Percentiles rank a stretch among this genome's conserved stretches.
Conservation (phyloP, 2,888 invertebrate genomes). For the Ophioninae sp. region DNA sequence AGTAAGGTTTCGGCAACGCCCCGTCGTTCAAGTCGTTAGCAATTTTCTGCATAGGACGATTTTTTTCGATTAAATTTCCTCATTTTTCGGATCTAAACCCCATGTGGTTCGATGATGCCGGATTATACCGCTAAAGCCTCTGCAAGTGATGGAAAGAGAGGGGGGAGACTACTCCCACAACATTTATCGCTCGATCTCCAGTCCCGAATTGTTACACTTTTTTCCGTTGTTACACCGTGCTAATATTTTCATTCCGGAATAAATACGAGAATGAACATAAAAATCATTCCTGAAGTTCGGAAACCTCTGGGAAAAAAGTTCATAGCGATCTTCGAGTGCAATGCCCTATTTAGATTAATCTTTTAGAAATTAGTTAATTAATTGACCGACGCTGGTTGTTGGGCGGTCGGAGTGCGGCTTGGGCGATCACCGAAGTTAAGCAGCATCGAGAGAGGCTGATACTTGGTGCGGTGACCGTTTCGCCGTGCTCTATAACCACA, state of each 20-base stretch:
- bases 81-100: constrained; percentile 75
- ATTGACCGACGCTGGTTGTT: no score
- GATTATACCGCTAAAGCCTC: constrained; percentile 70
- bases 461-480: no score
- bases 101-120: constrained; percentile 79
- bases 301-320: neutral
- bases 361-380: no score
- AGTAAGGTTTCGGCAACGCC: constrained; percentile 75
- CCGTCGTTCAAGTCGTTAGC: constrained; percentile 81
- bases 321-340: neutral
- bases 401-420: no score
- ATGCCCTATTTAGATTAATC: neutral
- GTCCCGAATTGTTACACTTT: constrained; percentile 33
- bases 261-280: no score
- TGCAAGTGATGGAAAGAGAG: constrained; percentile 50
- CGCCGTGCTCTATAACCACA: no score
- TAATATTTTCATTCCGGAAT: constrained; percentile 27
- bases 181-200: constrained; percentile 70
- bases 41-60: constrained; percentile 80
- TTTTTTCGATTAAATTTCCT: constrained; percentile 61
- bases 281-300: no score
- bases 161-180: constrained; percentile 64
- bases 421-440: no score
- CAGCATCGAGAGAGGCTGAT: no score
- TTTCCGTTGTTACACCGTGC: neutral